Base-by-base conservation (phyloP, 2,888 invertebrate species). In the Hirtodrosophila histrioides region DNA sequence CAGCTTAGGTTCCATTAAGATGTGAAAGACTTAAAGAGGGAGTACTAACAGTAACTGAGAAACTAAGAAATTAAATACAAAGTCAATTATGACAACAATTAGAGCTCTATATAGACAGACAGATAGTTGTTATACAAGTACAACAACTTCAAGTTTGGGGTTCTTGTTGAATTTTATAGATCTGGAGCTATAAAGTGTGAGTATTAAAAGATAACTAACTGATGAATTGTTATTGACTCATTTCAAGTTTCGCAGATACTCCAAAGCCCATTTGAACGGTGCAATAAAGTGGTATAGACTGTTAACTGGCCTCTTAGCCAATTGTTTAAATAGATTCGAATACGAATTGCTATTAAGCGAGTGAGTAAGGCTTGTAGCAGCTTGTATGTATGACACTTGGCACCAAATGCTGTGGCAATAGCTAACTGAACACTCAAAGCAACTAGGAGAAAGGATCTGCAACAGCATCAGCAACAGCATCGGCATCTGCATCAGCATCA, bases 291-390 rank as follows among this genome's bases (percentile, higher is more conserved):
- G 9, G 31, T 31, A 41, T 7, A 33, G 63, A 63, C 43, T 68
- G 3, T 55, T 31, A 41, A 50, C 54, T 53, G 37, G 46, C 58
- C 69, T 70, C 64, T 69, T 55, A 69, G 70, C 55, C 69, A 70
- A 69, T 69, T 70, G 69, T 64, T 64, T 70, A 64, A 64, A 64
- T 70, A 63, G 63, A 62, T 69, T 64, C 64, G 40, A 70, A 69
- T 70, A 64, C 46, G 40, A 58, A 72, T 55, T 44, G 62, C 50
- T 66, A 71, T 71, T 66, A 71, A 54, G 71, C 71, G 17, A 17
- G 17, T 71, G 69, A 70, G 63, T 69, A 51, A 36, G 55, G 39
- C 9, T 9, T 23, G 48, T 45, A 17, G 50, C 57, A 50, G 54
- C 68, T 57, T 63, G 63, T 63, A 63, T 70, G 69, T 63, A 69